Evolutionary conservation across 2,888 invertebrate species (phyloP), one percentile per base, ranked within the genome.

Genomic region (Tetropium fuscum): DNA sequence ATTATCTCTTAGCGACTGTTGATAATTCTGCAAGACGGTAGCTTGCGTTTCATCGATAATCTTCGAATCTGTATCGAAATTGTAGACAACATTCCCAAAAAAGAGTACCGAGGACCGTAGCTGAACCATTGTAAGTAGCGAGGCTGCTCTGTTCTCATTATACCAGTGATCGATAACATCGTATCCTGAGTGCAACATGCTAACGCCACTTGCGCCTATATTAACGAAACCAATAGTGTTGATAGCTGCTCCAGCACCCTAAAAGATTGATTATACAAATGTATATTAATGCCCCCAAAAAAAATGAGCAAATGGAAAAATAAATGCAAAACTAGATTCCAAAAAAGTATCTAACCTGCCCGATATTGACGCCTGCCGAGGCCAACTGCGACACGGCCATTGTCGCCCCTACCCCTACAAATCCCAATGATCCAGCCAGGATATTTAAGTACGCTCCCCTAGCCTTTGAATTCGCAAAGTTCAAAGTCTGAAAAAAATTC

Each of bases 401-500:
- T 65, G 79, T 80, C 1, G 86, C 84, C 0, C 85, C 86, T 3
- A 84, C 84, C 0, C 85, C 84, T 0, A 83, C 82, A 1, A 86
- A 76, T 0, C 86, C 85, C 0, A 85, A 82, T 34, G 83, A 81
- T 0, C 86, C 85, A 2, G 85, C 85, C 0, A 84, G 82, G 40
- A 87, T 85, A 73, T 85, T 86, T 15, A 87, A 66, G 83, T 86
- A 87, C 51, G 85, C 86, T 47, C 84, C 84, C 4, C 87, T 81
- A 0, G 87, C 86, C 47, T 86, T 86, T 0, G 84, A 69, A 66
- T 86, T 83, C 18, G 76, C 77, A 0, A 85, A 81, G 60, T 83
- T 51, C 11, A 51, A 36, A 22, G 48, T 48, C 48, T 48, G 6
- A n/a, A n/a, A n/a, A n/a, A n/a, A n/a, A n/a, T n/a, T n/a, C n/a